These are phyloP conservation scores for Conger conger DNA, from an alignment of 2,113 vertebrate genomes.

Conservation along the genomic window DNA sequence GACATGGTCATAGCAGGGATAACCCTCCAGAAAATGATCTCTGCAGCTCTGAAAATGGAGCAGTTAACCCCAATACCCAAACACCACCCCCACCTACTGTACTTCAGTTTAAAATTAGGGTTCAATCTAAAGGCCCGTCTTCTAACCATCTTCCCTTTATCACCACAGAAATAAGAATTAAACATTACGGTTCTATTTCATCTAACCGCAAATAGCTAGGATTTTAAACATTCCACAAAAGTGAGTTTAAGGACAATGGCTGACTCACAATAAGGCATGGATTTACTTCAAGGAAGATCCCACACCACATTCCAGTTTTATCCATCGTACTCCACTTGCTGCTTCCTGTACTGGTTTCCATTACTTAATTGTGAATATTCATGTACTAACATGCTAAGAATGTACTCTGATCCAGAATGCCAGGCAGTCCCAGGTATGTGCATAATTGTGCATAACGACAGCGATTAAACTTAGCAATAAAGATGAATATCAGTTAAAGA, in stretches of 20 bases:
- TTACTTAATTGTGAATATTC: not conserved
- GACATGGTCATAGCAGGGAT: not conserved
- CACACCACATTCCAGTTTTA: not conserved
- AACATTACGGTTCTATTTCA: no score
- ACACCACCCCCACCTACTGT: no score
- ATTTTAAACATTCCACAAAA: no score
- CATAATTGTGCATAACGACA: not conserved
- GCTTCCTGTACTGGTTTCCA: not conserved
- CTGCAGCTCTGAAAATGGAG: not conserved
- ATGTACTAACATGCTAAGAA: not conserved
- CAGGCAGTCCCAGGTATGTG: not conserved
- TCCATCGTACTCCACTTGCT: not conserved
- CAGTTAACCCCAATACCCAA: no score
- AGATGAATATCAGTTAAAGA: not conserved
- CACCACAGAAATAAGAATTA: no score
- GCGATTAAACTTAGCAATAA: not conserved
- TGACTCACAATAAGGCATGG: no score
- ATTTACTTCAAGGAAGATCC: no score
- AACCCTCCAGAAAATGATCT: not conserved
- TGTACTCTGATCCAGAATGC: not conserved
- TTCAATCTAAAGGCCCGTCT: no score
- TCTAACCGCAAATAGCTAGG: no score
- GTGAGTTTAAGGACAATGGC: no score
- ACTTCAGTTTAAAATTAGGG: no score
- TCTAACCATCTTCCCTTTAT: no score